Conservation (phyloP, 2,113 vertebrate genomes). For the Corythornis cristatus region DNA sequence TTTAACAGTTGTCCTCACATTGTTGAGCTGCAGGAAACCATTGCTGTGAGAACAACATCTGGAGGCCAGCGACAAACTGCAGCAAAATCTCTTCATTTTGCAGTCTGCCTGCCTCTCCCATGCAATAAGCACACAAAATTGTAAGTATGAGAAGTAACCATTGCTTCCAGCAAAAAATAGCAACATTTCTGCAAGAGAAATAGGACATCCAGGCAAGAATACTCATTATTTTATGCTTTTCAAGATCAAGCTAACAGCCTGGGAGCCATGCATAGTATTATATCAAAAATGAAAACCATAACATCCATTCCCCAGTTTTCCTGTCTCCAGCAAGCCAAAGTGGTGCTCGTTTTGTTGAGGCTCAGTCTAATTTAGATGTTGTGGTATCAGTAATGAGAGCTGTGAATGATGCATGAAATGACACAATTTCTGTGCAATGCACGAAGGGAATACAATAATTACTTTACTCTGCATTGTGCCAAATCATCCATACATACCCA, state of each 20-base stretch:
- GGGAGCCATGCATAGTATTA: background rate
- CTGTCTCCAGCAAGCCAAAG: background rate
- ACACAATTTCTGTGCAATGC: conserved; percentile 29
- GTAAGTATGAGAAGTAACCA: background rate
- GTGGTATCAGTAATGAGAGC: conserved; percentile 6
- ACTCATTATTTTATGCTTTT: background rate
- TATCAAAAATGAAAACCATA: background rate
- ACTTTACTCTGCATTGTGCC: background rate
- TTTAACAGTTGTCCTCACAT: background rate
- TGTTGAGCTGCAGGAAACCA: background rate
- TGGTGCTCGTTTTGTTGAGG: background rate
- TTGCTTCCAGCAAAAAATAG: background rate
- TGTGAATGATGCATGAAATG: conserved; percentile 61
- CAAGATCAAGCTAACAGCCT: background rate
- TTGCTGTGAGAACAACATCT: background rate
- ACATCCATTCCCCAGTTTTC: background rate
- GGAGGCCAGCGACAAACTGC: background rate
- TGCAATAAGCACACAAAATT: background rate
- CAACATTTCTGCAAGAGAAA: background rate
- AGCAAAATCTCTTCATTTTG: background rate
- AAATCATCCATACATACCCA: background rate
- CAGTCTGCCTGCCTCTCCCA: background rate
- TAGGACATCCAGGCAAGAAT: background rate
- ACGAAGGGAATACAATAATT: conserved; percentile 34
- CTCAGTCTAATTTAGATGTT: conserved; percentile 11